Evolutionary conservation across 2,888 invertebrate species (phyloP).

Genomic region (Harpalus rufipes): DNA sequence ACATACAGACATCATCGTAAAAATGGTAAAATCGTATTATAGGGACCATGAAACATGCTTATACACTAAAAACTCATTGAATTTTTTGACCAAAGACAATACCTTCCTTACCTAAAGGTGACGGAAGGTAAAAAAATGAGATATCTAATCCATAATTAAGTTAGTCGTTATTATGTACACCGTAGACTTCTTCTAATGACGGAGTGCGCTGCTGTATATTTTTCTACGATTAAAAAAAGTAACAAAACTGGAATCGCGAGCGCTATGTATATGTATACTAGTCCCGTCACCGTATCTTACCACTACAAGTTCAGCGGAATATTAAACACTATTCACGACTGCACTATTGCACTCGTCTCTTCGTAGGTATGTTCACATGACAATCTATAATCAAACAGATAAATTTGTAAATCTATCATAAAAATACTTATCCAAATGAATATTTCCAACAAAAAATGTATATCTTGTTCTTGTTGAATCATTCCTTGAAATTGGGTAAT

Average conservation of each 20-base stretch:
- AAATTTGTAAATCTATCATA: too few relatives aligned
- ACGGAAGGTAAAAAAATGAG: not conserved
- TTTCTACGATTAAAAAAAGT: constrained; percentile 17
- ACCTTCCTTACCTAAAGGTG: too few relatives aligned
- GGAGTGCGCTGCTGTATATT: constrained; percentile 15
- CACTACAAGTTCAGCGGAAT: not conserved
- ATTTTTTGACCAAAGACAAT: too few relatives aligned
- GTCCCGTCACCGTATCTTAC: not conserved
- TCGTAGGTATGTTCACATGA: constrained; percentile 14
- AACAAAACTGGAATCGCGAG: constrained; percentile 37
- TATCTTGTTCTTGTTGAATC: too few relatives aligned
- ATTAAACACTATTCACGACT: constrained; percentile 11
- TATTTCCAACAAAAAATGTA: too few relatives aligned
- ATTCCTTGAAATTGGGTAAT: too few relatives aligned
- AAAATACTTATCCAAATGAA: too few relatives aligned
- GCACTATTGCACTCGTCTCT: not conserved
- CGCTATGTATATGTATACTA: not conserved
- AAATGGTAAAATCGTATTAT: too few relatives aligned
- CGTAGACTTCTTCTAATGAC: not conserved
- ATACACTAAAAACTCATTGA: too few relatives aligned
- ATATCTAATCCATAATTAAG: not conserved
- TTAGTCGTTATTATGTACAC: not conserved
- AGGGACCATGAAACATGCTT: too few relatives aligned
- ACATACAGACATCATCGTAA: too few relatives aligned
- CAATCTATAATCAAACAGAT: too few relatives aligned